Conservation (phyloP, 2,888 invertebrate genomes). For the Plagodis pulveraria region DNA sequence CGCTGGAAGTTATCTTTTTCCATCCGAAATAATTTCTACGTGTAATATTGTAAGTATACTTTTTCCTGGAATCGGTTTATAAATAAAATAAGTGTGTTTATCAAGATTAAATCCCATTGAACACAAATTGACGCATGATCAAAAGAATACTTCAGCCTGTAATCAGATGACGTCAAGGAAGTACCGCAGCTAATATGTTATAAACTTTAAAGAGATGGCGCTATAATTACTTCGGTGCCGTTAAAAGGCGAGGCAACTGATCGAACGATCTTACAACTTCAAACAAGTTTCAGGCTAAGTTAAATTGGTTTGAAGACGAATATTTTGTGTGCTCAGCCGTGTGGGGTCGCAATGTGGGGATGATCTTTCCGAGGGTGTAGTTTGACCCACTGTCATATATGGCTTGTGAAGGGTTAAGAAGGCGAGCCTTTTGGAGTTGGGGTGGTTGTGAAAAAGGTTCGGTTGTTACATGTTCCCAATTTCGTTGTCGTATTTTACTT, state of each 20-base stretch:
- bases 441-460: neutral
- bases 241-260: slow-evolving; percentile 51
- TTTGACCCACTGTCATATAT: slow-evolving; percentile 12
- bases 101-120: too few relatives aligned
- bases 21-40: too few relatives aligned
- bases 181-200: too few relatives aligned
- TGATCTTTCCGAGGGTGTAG: slow-evolving; percentile 27
- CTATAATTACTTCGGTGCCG: slow-evolving; percentile 55
- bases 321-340: slow-evolving; percentile 52
- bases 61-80: too few relatives aligned
- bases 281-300: slow-evolving; percentile 56
- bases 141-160: too few relatives aligned
- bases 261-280: slow-evolving; percentile 54
- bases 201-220: slow-evolving; percentile 39
- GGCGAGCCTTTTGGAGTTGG: neutral
- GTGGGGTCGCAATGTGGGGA: slow-evolving; percentile 34
- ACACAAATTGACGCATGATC: too few relatives aligned
- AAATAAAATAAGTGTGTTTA: too few relatives aligned
- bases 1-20: too few relatives aligned
- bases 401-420: neutral
- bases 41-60: too few relatives aligned
- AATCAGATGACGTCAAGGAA: too few relatives aligned
- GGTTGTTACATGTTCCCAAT: too few relatives aligned
- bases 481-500: too few relatives aligned
- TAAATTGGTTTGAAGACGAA: slow-evolving; percentile 60